Evolutionary conservation across 1,140 invertebrate species (phyloP).

Genomic region (Tenebrio molitor): DNA sequence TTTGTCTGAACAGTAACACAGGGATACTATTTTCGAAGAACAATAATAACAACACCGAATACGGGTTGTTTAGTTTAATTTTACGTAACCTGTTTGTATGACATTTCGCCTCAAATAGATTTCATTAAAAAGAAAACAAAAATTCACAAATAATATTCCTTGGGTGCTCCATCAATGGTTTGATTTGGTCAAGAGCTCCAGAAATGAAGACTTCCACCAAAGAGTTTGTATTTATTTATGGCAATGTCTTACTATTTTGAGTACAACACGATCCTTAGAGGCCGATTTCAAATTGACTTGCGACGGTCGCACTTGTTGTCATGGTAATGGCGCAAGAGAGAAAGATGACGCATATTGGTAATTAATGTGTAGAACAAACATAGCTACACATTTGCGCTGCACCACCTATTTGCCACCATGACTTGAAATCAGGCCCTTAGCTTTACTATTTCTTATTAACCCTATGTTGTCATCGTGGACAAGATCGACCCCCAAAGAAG

Average conservation of each 20-base stretch:
- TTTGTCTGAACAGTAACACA: slow-evolving; percentile 1
- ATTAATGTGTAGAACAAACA: too few relatives aligned
- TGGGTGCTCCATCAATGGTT: slow-evolving; percentile 1
- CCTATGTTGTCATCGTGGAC: neutral
- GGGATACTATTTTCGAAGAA: neutral
- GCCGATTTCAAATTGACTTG: neutral
- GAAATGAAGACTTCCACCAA: neutral
- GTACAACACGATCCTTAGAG: neutral
- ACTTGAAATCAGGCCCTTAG: too few relatives aligned
- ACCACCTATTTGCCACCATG: too few relatives aligned
- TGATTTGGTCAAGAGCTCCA: neutral
- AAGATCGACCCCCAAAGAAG: neutral
- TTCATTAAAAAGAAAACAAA: neutral
- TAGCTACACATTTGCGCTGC: too few relatives aligned
- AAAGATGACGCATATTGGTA: too few relatives aligned
- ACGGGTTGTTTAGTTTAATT: neutral
- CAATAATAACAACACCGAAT: neutral
- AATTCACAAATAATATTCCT: slow-evolving; percentile 2
- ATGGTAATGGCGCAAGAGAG: too few relatives aligned
- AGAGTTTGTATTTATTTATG: neutral
- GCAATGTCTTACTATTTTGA: neutral
- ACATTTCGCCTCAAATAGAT: neutral
- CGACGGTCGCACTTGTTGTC: neutral
- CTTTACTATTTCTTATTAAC: neutral
- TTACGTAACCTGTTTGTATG: slow-evolving; percentile 18